These are phyloP conservation scores for Porphyrio hochstetteri DNA, from an alignment of 2,113 vertebrate species.

Conservation along the genomic window DNA sequence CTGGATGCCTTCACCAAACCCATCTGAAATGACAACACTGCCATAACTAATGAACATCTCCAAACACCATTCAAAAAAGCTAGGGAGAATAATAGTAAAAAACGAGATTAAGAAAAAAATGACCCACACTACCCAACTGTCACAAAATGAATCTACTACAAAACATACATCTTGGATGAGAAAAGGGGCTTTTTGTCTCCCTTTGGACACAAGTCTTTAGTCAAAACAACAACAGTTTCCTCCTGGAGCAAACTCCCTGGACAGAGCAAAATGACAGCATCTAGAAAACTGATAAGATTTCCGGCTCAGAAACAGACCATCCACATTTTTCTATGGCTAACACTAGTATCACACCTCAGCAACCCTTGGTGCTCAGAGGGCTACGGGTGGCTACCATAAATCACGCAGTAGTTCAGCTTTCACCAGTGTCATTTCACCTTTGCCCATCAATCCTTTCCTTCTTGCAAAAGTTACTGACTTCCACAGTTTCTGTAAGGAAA, in stretches of 20 bases:
- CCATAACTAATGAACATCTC: background rate
- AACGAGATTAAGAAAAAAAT: background rate
- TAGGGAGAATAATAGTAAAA: background rate
- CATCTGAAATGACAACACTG: background rate
- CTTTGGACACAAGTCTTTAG: background rate
- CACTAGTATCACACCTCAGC: background rate
- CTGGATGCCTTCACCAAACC: background rate
- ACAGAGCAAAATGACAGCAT: background rate
- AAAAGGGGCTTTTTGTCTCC: background rate
- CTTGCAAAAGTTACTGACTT: slow-evolving; percentile 74
- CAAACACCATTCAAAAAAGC: background rate
- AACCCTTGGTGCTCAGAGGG: background rate
- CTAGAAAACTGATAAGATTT: background rate
- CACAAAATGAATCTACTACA: background rate
- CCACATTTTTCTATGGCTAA: background rate
- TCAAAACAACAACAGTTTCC: background rate
- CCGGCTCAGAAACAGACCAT: background rate
- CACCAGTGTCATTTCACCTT: slow-evolving; percentile 14
- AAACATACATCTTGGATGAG: background rate
- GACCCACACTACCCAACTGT: background rate
- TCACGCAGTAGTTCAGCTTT: background rate
- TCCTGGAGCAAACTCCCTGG: background rate
- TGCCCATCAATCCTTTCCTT: slow-evolving; percentile 71
- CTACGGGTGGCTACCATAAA: background rate
- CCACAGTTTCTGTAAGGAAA: slow-evolving; percentile 70